phyloP scores from a whole-genome alignment of 2,797 vertebrate species.

The Notoglanidium macrostoma region DNA sequence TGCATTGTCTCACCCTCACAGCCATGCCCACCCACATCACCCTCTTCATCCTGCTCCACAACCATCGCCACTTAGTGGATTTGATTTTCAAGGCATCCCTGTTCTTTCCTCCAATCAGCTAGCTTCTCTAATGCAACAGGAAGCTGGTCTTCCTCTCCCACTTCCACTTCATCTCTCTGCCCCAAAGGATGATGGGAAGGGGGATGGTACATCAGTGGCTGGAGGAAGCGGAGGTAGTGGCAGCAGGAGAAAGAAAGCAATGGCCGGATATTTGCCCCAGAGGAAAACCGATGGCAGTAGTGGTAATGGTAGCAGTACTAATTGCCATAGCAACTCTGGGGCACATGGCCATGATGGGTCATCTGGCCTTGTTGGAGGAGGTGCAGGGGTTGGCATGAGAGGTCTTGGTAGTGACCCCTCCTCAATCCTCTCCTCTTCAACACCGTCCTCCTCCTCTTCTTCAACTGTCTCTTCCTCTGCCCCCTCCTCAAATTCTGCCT shows the following conservation, averaged over 20 bases:
- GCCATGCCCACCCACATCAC: conserved; percentile 79
- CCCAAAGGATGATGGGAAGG: conserved; percentile 77
- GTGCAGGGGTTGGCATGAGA: conserved; percentile 69
- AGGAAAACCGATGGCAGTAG: conserved; percentile 73
- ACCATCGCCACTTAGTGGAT: conserved; percentile 74
- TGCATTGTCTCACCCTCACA: conserved; percentile 78
- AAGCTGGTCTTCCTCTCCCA: conserved; percentile 78
- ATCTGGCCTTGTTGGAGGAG: conserved; percentile 74
- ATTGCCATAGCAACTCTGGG: conserved; percentile 74
- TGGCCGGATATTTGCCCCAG: conserved; percentile 82
- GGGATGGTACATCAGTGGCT: conserved; percentile 58
- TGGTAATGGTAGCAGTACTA: conserved; percentile 63
- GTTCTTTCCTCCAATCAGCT: conserved; percentile 83
- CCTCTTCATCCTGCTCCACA: conserved; percentile 80
- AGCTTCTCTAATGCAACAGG: conserved; percentile 81
- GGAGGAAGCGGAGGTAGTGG: conserved; percentile 68
- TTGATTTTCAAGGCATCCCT: conserved; percentile 83
- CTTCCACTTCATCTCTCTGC: conserved; percentile 80
- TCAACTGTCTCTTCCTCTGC: conserved; percentile 74
- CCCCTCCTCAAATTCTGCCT: conserved; percentile 74
- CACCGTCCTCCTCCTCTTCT: conserved; percentile 72
- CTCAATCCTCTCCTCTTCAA: conserved; percentile 73
- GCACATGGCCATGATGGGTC: conserved; percentile 74
- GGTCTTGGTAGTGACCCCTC: conserved; percentile 74
- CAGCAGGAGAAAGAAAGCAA: conserved; percentile 79